phyloP scores from a whole-genome alignment of 2,113 vertebrate species.

The cat (Felis catus) region DNA sequence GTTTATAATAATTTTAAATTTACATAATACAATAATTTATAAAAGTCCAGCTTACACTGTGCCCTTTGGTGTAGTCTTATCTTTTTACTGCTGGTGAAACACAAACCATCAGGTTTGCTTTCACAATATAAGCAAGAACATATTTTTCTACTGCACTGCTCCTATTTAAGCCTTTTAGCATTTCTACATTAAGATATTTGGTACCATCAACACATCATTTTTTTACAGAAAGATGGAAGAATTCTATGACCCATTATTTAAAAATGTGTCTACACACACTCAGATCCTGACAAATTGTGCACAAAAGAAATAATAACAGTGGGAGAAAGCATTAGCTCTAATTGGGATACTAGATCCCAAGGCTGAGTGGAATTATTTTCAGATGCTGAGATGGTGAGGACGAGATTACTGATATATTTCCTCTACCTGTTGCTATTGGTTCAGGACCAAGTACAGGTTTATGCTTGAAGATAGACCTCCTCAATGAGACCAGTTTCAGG shows the following conservation, averaged over 20 bases:
- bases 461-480: not conserved
- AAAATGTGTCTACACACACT: not conserved
- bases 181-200: not conserved
- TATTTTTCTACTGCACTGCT: not conserved
- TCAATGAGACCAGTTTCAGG: not conserved
- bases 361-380: not conserved
- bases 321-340: not conserved
- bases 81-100: constrained; percentile 4
- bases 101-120: not conserved
- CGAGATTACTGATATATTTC: not conserved
- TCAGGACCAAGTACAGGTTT: not conserved
- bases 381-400: not conserved
- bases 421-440: not conserved
- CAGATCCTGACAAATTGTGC: not conserved
- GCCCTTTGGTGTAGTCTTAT: constrained; percentile 22
- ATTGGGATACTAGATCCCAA: not conserved
- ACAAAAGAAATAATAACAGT: not conserved
- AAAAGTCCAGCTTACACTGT: not conserved
- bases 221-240: constrained; percentile 23
- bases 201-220: not conserved
- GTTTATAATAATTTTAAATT: constrained; percentile 34
- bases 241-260: not conserved
- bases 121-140: not conserved
- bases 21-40: constrained; percentile 27
- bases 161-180: not conserved